Evolutionary conservation across 2,113 vertebrate species (phyloP), one percentile per base, ranked within the genome.

Genomic region (Lophura nycthemera): DNA sequence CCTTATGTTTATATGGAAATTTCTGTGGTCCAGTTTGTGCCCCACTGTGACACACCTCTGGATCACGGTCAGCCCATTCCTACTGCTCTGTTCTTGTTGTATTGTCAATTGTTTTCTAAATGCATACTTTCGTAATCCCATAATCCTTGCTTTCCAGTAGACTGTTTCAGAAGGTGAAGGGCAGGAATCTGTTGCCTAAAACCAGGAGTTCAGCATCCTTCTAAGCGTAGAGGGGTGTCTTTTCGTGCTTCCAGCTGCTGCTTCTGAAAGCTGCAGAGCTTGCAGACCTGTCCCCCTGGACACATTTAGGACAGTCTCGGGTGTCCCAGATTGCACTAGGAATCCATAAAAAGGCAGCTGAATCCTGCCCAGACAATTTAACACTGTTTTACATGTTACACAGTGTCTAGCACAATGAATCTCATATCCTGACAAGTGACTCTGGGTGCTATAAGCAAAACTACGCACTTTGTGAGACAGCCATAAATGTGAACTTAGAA

Each of bases 331-430:
- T 6, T 80, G 69, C 22, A 38, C 30, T 17, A 47, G 11, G 4
- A 95, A 86, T 34, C 29, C 38, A 25, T 88, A 83, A 90, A 96
- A 91, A 80, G n/a, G 40, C 64, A 91, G n/a, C 60, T 83, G 67
- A 91, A 90, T 83, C 45, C 50, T 77, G 19, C 42, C 50, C 64
- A 95, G 90, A 64, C 71, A 80, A 25, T 25, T 94, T 92, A 83
- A 50, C 36, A 22, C 47, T 42, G 8, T 74, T 94, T 78, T 77
- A 82, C 71, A 48, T 0, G 10, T 79, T 89, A 48, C 30, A 87
- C 63, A 16, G n/a, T 63, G 86, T 90, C 81, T 92, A 88, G 80
- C 52, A 61, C 69, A 88, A 69, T 61, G 73, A 87, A 75, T 91
- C 45, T 91, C 74, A 70, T 84, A 93, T 73, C 48, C 92, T 94